Evolutionary conservation across 2,888 invertebrate genomes (phyloP).

Genomic region (Pristionchus japonicus): DNA sequence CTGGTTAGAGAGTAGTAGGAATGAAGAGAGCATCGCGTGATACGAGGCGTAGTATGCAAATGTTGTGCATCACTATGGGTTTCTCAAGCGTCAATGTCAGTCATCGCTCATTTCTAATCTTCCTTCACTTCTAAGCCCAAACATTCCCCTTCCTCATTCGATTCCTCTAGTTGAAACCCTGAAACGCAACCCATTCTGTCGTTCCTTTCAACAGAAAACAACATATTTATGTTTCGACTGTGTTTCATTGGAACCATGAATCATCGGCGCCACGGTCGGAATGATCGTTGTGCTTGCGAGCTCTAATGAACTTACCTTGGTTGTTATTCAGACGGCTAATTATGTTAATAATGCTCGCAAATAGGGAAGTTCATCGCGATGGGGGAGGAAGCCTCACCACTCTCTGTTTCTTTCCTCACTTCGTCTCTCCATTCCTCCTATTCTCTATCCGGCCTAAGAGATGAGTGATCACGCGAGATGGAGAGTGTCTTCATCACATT

Average conservation of each 20-base stretch:
- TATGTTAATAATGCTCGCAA: neutral
- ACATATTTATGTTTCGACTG: no score
- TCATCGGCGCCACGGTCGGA: no score
- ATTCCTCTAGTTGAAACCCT: neutral
- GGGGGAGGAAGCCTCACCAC: neutral
- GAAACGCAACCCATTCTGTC: neutral
- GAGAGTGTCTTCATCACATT: neutral
- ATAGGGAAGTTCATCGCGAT: neutral
- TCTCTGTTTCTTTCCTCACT: neutral
- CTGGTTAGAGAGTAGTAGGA: neutral
- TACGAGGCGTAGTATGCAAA: neutral
- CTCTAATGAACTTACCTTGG: no score
- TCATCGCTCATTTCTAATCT: no score
- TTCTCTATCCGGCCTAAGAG: neutral
- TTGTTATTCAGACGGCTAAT: neutral
- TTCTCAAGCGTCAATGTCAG: neutral
- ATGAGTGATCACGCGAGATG: neutral
- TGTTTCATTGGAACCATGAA: no score
- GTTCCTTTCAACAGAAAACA: no score
- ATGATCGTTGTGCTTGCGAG: no score
- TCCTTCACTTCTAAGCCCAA: neutral
- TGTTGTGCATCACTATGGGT: neutral
- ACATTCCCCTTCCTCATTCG: neutral
- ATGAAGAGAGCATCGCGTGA: neutral
- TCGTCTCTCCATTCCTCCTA: neutral